Base-by-base conservation (phyloP, 2,797 vertebrate genomes). In the Acrossocheilus wenchowensis region DNA sequence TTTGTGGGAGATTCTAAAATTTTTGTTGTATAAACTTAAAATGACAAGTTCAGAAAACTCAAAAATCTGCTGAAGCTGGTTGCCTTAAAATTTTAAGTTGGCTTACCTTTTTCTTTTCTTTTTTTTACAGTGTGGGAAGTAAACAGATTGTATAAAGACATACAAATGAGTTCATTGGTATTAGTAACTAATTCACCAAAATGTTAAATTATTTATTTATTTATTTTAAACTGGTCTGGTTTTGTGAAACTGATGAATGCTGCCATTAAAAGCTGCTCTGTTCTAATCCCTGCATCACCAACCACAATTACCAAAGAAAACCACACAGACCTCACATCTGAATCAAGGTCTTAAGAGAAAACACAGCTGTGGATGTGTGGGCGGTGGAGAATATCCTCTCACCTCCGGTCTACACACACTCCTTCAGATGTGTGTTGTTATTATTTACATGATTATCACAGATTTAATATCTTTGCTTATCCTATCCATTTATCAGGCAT, bases 341-440 rank as follows among this genome's bases (percentile, higher is more conserved):
- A 85, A 62, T 73, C 54, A 66, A 73, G 50, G 52, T 43, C 78
- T 60, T 74, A 54, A 68, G 78, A 81, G 78, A 81, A 86, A 86
- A 86, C 71, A 81, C 85, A 86, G 85, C 85, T 84, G 81, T 83
- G 30, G 41, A 43, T 71, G 74, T 52, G 54, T 79, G 81, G 73
- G 74, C 4, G 62, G 64, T 45, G 73, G 34, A 62, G 17, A 54
- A 75, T 86, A 36, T 72, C 71, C 15, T 57, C 52, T 72, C n/a
- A 23, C 39, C 52, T 71, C 52, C 48, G 68, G 39, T 57, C 77
- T 72, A 57, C 66, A 72, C 50, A 80, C 39, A 60, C 36, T 79
- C 50, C 62, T 72, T 60, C 39, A 85, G 34, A 78, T 71, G 43
- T 54, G 34, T 68, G 14, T 54, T 84, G 5, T 68, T 50, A 78